Percentiles rank a stretch among this genome's conserved stretches.
These are phyloP conservation scores for Apoda limacodes DNA, from an alignment of 2,888 invertebrate species.

Conservation along the genomic window DNA sequence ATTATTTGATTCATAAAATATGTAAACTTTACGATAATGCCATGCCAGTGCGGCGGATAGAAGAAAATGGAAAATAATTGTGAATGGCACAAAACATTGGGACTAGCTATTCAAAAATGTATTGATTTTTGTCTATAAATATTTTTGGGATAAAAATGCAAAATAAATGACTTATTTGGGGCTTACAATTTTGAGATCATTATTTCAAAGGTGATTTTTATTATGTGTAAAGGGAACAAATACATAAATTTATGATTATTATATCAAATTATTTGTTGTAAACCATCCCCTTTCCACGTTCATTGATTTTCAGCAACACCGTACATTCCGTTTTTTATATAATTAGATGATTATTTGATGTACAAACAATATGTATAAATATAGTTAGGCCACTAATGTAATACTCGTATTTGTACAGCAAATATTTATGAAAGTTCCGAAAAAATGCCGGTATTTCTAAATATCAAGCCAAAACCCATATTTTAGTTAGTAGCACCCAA, in stretches of 20 bases:
- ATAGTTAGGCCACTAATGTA: too few species aligned
- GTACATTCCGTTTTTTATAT: constrained; percentile 40
- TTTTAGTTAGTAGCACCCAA: constrained; percentile 40
- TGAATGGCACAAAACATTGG: constrained; percentile 38
- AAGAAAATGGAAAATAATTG: too few species aligned
- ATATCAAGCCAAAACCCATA: constrained; percentile 25
- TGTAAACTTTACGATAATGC: too few species aligned
- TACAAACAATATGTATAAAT: too few species aligned
- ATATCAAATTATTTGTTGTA: too few species aligned
- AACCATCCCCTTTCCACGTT: constrained; percentile 6
- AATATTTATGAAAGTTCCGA: constrained; percentile 24
- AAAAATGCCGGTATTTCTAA: constrained; percentile 42
- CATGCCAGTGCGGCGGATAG: too few species aligned
- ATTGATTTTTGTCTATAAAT: constrained; percentile 6
- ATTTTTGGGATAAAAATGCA: constrained; percentile 33
- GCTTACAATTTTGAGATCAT: constrained; percentile 63
- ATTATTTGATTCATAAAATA: too few species aligned
- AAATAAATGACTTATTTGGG: constrained; percentile 50
- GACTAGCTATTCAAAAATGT: constrained; percentile 31
- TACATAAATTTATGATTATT: constrained; percentile 4
- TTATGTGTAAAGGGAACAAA: constrained; percentile 10
- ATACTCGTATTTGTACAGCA: constrained; percentile 3
- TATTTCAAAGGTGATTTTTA: constrained; percentile 30
- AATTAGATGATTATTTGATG: too few species aligned
- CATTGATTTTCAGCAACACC: constrained; percentile 34